Evolutionary conservation across 1,140 invertebrate species (phyloP).

Genomic region (Pygmarrhopalites habei): DNA sequence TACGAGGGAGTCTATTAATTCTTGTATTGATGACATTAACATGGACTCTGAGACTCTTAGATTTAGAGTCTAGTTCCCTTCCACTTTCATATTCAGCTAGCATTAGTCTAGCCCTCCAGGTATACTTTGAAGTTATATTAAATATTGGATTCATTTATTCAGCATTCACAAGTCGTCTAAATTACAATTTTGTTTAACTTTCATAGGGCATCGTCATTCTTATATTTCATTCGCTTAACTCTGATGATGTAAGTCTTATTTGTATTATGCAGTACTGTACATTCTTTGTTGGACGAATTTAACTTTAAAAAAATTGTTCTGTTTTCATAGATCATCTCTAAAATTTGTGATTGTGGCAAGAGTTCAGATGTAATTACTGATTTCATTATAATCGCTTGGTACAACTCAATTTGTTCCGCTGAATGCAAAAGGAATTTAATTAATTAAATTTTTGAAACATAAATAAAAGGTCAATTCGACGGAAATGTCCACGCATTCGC

Average conservation of each 20-base stretch:
- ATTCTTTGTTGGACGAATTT: too few relatives aligned
- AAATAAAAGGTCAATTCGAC: constrained; percentile 36
- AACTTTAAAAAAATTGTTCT: background rate
- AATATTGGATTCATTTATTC: too few relatives aligned
- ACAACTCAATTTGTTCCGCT: too few relatives aligned
- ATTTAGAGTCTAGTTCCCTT: constrained; percentile 34
- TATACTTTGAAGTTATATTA: too few relatives aligned
- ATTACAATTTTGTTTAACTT: too few relatives aligned
- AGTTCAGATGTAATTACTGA: constrained; percentile 32
- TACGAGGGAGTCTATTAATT: constrained; percentile 38
- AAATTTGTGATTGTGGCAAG: constrained; percentile 39
- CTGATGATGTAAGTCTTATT: constrained; percentile 36
- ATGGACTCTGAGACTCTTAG: constrained; percentile 38
- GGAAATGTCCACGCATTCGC: constrained; percentile 39
- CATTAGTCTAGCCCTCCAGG: constrained; percentile 31
- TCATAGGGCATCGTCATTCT: constrained; percentile 37
- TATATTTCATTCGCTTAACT: constrained; percentile 37
- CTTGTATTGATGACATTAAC: constrained; percentile 35
- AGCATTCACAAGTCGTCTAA: too few relatives aligned
- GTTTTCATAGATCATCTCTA: constrained; percentile 32
- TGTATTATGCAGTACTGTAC: too few relatives aligned
- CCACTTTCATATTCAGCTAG: constrained; percentile 33
- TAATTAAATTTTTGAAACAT: too few relatives aligned
- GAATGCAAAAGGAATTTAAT: too few relatives aligned
- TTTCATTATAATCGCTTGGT: too few relatives aligned